Conservation (phyloP, 2,113 vertebrate species). For the Progne subis region DNA sequence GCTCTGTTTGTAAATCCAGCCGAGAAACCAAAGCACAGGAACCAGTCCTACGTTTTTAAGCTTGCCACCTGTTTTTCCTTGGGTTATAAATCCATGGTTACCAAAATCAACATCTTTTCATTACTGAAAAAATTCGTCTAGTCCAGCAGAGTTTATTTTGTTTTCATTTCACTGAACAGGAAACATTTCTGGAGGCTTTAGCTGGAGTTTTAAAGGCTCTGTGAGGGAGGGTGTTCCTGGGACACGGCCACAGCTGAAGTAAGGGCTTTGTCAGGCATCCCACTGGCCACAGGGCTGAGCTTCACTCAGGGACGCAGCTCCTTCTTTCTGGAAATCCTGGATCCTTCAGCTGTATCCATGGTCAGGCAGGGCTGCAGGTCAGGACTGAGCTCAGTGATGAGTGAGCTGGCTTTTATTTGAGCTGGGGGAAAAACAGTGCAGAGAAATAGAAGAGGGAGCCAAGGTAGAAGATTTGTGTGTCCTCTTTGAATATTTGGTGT, state of each 20-base stretch:
- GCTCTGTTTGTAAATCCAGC: not conserved
- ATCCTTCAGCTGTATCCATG: not conserved
- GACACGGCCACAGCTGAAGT: not conserved
- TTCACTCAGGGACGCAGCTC: not conserved
- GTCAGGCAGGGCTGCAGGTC: not conserved
- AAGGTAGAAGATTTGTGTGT: fast-evolving
- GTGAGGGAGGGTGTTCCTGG: not conserved
- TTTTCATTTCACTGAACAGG: not conserved
- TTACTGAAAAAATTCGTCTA: not conserved
- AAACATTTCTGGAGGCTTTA: not conserved
- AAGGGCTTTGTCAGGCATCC: not conserved
- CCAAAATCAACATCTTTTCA: conserved; percentile 31
- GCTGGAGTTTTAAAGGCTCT: not conserved
- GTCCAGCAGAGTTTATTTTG: not conserved
- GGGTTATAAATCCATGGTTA: conserved; percentile 41
- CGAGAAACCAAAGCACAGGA: not conserved
- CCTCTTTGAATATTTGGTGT: not conserved
- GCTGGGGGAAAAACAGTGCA: not conserved
- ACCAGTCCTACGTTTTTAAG: not conserved
- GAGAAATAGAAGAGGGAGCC: not conserved
- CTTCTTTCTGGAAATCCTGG: not conserved
- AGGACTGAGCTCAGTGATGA: not conserved
- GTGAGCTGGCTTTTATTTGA: not conserved
- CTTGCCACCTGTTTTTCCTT: conserved; percentile 34
- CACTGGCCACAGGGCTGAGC: not conserved